A percentile compares a stretch with the other conserved stretches of the same genome.
Conservation (phyloP, 2,888 invertebrate genomes). For the Diarsia brunnea region DNA sequence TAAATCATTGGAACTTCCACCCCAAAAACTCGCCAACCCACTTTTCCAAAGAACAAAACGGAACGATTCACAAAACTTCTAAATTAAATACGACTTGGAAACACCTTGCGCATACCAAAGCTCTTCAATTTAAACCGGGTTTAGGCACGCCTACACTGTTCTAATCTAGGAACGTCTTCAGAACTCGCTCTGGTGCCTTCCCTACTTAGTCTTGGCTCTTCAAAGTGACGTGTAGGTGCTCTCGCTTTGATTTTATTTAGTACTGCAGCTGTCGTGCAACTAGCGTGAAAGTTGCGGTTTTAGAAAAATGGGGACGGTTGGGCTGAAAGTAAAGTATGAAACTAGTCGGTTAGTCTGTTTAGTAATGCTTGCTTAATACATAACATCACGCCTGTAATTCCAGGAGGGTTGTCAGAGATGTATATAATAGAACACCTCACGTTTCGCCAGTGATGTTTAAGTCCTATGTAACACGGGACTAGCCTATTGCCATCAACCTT, state of each 20-base stretch:
- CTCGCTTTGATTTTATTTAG: slow-evolving; percentile 68
- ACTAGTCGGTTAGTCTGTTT: too few relatives aligned
- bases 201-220: slow-evolving; percentile 58
- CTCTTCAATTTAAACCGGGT: slow-evolving; percentile 66
- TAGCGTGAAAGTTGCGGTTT: slow-evolving; percentile 34
- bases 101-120: slow-evolving; percentile 58
- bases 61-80: slow-evolving; percentile 54
- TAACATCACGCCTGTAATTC: too few relatives aligned
- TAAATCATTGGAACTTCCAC: slow-evolving; percentile 14
- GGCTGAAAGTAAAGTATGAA: too few relatives aligned
- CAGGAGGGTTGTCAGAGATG: too few relatives aligned
- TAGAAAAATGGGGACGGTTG: slow-evolving; percentile 37
- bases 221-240: slow-evolving; percentile 64
- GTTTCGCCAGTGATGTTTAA: too few relatives aligned
- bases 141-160: slow-evolving; percentile 64
- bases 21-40: slow-evolving; percentile 19
- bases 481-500: too few relatives aligned
- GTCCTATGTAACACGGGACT: too few relatives aligned
- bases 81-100: slow-evolving; percentile 62
- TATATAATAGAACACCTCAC: too few relatives aligned
- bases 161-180: slow-evolving; percentile 67
- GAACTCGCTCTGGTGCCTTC: slow-evolving; percentile 45
- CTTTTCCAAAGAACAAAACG: slow-evolving; percentile 51
- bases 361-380: too few relatives aligned
- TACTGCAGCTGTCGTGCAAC: slow-evolving; percentile 54